Evolutionary conservation across 37 sponge, comb jelly and placozoan genomes (phyloP).

Genomic region (Chondrosia reniformis): DNA sequence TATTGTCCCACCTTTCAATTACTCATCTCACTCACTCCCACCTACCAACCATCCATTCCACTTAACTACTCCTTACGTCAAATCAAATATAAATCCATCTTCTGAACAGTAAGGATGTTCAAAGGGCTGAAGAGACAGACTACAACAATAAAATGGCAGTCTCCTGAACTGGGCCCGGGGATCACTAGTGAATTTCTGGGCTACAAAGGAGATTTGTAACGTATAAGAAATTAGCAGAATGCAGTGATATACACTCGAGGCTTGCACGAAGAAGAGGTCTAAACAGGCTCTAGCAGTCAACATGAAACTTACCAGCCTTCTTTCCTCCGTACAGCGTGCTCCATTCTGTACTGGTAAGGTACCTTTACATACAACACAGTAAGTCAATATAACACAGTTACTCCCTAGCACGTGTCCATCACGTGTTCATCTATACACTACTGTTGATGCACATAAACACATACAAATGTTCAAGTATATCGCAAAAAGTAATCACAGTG

Average conservation of each 20-base stretch:
- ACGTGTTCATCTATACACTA: no score
- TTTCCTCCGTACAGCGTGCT: conserved; percentile 91
- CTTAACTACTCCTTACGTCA: conserved; percentile 38
- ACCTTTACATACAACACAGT: no score
- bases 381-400: no score
- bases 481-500: no score
- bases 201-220: background rate
- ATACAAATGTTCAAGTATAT: no score
- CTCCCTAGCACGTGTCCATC: no score
- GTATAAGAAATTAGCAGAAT: no score
- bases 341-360: conserved; percentile 95
- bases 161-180: conserved; percentile 58
- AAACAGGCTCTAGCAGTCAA: background rate
- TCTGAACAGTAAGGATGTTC: conserved; percentile 84
- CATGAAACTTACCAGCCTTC: conserved; percentile 54
- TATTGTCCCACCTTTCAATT: no score
- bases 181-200: background rate
- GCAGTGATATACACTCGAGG: no score
- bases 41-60: background rate
- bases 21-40: conserved; percentile 6
- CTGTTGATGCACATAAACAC: no score
- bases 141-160: conserved; percentile 92
- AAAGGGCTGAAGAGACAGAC: conserved; percentile 93
- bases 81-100: conserved; percentile 90
- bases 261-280: no score